A percentile compares a stretch with the other conserved stretches of the same genome.
Evolutionary conservation across 92 coral and sea anemone species (phyloP).

Genomic region (Galaxea fascicularis): DNA sequence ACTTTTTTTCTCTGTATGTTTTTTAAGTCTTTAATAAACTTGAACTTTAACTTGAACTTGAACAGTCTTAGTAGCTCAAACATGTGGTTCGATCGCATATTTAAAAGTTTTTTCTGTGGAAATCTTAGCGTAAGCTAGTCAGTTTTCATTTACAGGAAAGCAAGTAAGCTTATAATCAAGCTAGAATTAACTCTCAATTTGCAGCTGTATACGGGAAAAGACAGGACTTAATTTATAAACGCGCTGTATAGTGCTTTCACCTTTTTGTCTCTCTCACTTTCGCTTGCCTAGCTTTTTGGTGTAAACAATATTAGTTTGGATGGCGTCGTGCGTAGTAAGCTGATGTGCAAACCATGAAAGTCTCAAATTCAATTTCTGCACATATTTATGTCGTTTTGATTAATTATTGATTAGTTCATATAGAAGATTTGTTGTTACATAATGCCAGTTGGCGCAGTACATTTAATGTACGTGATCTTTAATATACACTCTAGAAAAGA

Average conservation of each 20-base stretch:
- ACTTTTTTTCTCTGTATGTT: neutral
- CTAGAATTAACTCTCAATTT: neutral
- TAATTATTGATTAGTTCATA: neutral
- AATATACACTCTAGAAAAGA: no score
- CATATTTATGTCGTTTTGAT: neutral
- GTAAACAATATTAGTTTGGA: no score
- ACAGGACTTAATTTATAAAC: neutral
- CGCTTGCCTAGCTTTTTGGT: neutral
- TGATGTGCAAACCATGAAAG: neutral
- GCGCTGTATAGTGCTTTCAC: neutral
- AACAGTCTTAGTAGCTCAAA: no score
- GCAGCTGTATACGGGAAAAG: neutral
- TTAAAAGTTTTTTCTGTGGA: no score
- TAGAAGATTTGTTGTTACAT: no score
- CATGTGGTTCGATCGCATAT: no score
- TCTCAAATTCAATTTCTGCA: neutral
- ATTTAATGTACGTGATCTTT: neutral
- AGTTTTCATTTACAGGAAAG: no score
- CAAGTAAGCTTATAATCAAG: no score
- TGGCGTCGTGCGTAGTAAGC: neutral
- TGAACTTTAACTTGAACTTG: no score
- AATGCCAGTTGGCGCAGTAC: neutral
- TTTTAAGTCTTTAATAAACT: no score
- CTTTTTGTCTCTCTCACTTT: neutral
- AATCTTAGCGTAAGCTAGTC: no score